phyloP scores from a whole-genome alignment of 2,797 vertebrate genomes.

The Notoglanidium macrostoma region DNA sequence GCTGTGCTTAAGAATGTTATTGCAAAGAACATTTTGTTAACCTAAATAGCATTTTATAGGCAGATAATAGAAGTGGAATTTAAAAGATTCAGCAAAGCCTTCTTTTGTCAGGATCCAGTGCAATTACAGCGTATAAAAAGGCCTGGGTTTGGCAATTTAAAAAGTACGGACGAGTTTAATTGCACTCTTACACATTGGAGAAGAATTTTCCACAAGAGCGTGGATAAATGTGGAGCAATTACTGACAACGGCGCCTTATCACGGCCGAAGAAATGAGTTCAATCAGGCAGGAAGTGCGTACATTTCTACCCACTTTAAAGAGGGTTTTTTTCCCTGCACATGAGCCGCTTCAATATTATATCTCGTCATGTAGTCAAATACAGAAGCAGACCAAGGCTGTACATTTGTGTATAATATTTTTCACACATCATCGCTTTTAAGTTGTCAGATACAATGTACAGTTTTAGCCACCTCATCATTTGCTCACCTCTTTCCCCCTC shows the following conservation, averaged over 20 bases:
- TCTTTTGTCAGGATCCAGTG: neutral
- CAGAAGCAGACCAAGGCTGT: neutral
- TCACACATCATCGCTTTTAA: neutral
- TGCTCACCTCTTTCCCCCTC: neutral
- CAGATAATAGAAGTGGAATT: conserved; percentile 8
- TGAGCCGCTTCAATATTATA: neutral
- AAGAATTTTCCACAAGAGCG: conserved; percentile 35
- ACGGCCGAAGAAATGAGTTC: conserved; percentile 3
- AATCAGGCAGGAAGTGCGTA: neutral
- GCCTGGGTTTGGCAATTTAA: neutral
- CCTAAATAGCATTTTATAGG: neutral
- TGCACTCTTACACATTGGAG: neutral
- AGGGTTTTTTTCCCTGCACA: neutral
- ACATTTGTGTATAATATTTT: neutral
- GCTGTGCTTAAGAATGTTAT: neutral
- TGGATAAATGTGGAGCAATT: conserved; percentile 9
- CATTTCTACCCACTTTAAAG: neutral
- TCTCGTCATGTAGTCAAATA: neutral
- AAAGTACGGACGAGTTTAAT: conserved; percentile 20
- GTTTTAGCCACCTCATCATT: conserved; percentile 12
- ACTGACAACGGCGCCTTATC: neutral
- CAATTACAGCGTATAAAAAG: conserved; percentile 1
- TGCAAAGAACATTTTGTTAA: neutral
- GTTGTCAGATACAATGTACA: conserved; percentile 14
- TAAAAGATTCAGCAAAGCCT: neutral